Evolutionary conservation across 2,888 invertebrate species (phyloP).

Genomic region (Drosophila quinaria): DNA sequence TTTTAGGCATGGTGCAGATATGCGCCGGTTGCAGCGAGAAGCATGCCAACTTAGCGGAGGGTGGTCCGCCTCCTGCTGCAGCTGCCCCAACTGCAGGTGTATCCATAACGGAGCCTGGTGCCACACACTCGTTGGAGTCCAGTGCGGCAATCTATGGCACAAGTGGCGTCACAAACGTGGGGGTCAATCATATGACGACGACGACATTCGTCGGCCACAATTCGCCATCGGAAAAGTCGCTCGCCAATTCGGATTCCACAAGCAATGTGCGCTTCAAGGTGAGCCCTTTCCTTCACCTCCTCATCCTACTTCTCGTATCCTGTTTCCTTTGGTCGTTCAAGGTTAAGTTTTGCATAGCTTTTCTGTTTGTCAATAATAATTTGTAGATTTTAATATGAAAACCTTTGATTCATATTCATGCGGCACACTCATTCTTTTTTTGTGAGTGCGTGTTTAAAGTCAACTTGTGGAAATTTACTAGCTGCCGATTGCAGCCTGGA

Average conservation of each 20-base stretch:
- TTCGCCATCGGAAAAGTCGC: slow-evolving; percentile 85
- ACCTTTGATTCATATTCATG: slow-evolving; percentile 29
- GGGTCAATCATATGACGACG: slow-evolving; percentile 33
- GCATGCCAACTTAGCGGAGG: slow-evolving; percentile 87
- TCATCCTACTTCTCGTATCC: not conserved
- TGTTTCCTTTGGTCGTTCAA: slow-evolving; percentile 3
- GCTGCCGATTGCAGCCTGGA: slow-evolving; percentile 49
- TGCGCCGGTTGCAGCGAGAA: slow-evolving; percentile 94
- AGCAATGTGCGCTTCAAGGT: slow-evolving; percentile 86
- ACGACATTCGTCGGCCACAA: slow-evolving; percentile 76
- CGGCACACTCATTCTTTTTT: not conserved
- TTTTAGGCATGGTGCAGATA: slow-evolving; percentile 92
- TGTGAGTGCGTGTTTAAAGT: slow-evolving; percentile 1
- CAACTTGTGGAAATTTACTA: slow-evolving; percentile 71
- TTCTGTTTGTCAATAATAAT: slow-evolving; percentile 58
- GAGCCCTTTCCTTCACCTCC: slow-evolving; percentile 37
- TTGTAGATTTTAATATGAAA: slow-evolving; percentile 43
- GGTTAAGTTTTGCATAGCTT: slow-evolving; percentile 3
- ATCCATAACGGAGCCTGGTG: slow-evolving; percentile 38
- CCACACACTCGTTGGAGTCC: slow-evolving; percentile 53
- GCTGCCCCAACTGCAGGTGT: slow-evolving; percentile 51
- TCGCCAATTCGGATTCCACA: slow-evolving; percentile 84
- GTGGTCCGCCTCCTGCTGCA: slow-evolving; percentile 77
- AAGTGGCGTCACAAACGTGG: slow-evolving; percentile 44
- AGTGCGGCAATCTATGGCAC: slow-evolving; percentile 66